Percentiles rank a stretch among this genome's conserved stretches.
Evolutionary conservation across 2,888 invertebrate genomes (phyloP).

Genomic region (Diarsia mendica): DNA sequence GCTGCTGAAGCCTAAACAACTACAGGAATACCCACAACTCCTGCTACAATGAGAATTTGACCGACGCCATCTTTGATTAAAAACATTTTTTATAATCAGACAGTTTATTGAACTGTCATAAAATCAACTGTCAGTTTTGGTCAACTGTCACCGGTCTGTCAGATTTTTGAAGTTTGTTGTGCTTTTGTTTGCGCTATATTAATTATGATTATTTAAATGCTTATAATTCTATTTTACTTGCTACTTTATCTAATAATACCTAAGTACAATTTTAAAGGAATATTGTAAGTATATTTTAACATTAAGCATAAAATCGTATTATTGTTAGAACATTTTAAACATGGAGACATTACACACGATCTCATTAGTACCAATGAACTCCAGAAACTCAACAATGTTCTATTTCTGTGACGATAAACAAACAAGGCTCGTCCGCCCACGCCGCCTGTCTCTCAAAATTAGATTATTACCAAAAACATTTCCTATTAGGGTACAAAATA

Average conservation of each 20-base stretch:
- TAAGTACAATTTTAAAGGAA: background rate
- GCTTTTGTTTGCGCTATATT: constrained; percentile 32
- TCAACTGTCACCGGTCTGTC: background rate
- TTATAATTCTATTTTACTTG: background rate
- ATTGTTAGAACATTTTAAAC: constrained; percentile 9
- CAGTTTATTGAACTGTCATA: background rate
- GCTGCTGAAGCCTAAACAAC: constrained; percentile 75
- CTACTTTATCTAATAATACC: background rate
- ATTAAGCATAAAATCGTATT: background rate
- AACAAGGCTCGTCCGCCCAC: constrained; percentile 46
- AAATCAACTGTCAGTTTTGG: no score
- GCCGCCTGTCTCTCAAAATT: constrained; percentile 17
- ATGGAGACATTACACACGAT: background rate
- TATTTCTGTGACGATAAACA: constrained; percentile 38
- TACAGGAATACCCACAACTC: background rate
- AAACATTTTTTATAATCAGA: constrained; percentile 7
- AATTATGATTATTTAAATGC: background rate
- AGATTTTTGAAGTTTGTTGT: constrained; percentile 2
- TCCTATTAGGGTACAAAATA: constrained; percentile 16
- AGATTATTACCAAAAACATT: constrained; percentile 35
- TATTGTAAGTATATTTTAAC: background rate
- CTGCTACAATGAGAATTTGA: constrained; percentile 53
- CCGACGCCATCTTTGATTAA: constrained; percentile 6
- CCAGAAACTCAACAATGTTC: constrained; percentile 30
- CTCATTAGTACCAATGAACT: constrained; percentile 43